phyloP scores from a whole-genome alignment of 2,888 invertebrate genomes.

The Cantharis lateralis region DNA sequence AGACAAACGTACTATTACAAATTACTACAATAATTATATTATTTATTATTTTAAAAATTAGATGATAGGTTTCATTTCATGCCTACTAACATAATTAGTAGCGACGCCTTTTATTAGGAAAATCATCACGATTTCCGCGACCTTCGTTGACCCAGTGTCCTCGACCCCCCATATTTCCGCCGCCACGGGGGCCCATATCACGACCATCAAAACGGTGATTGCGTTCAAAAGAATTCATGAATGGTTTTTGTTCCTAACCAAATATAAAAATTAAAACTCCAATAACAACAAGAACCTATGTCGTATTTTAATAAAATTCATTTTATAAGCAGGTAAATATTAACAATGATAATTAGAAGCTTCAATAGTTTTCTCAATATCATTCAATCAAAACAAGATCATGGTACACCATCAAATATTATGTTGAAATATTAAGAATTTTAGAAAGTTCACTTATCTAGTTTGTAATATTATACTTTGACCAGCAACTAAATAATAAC shows the following conservation, averaged over 20 bases:
- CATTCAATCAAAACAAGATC: neutral
- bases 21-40: neutral
- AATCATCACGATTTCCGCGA: slow-evolving; percentile 36
- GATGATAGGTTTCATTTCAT: neutral
- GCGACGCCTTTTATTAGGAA: slow-evolving; percentile 42
- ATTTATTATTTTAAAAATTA: neutral
- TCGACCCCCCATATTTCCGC: slow-evolving; percentile 35
- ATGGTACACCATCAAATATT: neutral
- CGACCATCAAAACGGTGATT: slow-evolving; percentile 31
- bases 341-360: neutral
- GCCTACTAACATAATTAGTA: slow-evolving; percentile 31
- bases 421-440: neutral
- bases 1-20: neutral
- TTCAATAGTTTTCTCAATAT: neutral
- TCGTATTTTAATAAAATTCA: neutral
- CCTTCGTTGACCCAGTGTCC: slow-evolving; percentile 42
- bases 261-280: slow-evolving; percentile 17
- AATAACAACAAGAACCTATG: neutral
- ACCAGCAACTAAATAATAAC: neutral
- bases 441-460: neutral
- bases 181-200: slow-evolving; percentile 27
- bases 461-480: neutral
- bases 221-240: slow-evolving; percentile 36
- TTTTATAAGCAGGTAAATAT: neutral
- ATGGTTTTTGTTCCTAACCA: slow-evolving; percentile 34